Percentiles rank a stretch among this genome's conserved stretches.
Evolutionary conservation across 1,140 invertebrate genomes (phyloP).

Genomic region (Holotrichia oblita): DNA sequence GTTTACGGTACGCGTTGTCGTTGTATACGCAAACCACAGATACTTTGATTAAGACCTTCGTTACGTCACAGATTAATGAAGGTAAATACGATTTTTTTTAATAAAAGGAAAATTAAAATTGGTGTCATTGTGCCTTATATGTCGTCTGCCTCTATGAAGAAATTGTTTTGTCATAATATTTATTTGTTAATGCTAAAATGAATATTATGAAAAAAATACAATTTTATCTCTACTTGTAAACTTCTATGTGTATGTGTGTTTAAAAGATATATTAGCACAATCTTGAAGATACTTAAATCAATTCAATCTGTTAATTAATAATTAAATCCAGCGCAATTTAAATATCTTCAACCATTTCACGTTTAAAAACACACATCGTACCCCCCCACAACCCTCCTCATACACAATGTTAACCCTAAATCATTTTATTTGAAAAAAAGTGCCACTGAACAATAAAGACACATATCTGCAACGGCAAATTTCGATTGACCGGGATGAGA

Average conservation of each 20-base stretch:
- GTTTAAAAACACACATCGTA: neutral
- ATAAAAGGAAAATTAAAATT: neutral
- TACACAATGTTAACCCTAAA: neutral
- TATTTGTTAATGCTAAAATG: neutral
- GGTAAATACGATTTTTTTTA: conserved; percentile 69
- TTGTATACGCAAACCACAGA: conserved; percentile 99
- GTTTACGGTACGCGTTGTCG: conserved; percentile 95
- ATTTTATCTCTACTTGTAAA: no score
- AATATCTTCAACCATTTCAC: neutral
- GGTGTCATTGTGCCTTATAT: neutral
- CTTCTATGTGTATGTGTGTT: neutral
- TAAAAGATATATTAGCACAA: neutral
- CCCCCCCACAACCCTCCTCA: neutral
- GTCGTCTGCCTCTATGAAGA: neutral
- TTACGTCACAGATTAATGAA: conserved; percentile 95
- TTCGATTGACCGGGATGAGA: conserved; percentile 72
- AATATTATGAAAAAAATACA: neutral
- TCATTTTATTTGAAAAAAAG: conserved; percentile 62
- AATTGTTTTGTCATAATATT: neutral
- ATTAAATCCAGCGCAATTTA: neutral
- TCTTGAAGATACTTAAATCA: neutral
- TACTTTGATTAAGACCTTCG: conserved; percentile 98
- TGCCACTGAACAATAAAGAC: conserved; percentile 76
- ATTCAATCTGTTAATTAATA: no score
- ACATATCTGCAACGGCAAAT: conserved; percentile 71